A percentile compares a stretch with the other conserved stretches of the same genome.
phyloP scores from a whole-genome alignment of 1,140 invertebrate genomes.

The Brachystomella parvula region DNA sequence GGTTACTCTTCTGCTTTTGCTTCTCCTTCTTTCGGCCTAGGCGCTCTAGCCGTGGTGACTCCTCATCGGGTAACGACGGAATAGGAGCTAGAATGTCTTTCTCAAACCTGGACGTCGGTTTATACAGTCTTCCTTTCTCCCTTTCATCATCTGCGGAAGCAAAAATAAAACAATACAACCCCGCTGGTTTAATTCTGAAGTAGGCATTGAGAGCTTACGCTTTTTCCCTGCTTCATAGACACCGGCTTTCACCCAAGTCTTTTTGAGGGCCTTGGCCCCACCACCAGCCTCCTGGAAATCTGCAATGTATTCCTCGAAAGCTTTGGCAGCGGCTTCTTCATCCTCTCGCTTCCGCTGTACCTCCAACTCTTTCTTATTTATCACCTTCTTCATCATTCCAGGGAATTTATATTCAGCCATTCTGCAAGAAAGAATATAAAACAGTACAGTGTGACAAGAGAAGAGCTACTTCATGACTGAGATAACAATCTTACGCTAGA shows the following conservation, averaged over 20 bases:
- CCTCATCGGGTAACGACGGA: constrained; percentile 20
- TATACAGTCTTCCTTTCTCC: constrained; percentile 86
- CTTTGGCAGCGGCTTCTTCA: constrained; percentile 60
- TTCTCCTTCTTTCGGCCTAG: constrained; percentile 66
- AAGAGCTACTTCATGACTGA: too few species aligned
- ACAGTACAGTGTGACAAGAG: background rate
- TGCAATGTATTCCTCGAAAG: constrained; percentile 93
- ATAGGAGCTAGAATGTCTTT: constrained; percentile 40
- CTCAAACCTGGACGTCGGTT: constrained; percentile 73
- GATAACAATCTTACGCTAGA: too few species aligned
- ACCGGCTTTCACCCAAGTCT: constrained; percentile 94
- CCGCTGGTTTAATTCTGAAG: constrained; percentile 19
- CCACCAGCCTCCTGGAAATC: constrained; percentile 84
- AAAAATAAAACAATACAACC: constrained; percentile 33
- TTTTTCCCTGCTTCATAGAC: constrained; percentile 89
- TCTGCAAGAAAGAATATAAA: background rate
- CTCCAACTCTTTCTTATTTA: constrained; percentile 76
- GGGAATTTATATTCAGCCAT: constrained; percentile 17
- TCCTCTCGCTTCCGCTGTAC: constrained; percentile 81
- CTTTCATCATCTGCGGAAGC: constrained; percentile 65
- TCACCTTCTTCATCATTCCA: constrained; percentile 9
- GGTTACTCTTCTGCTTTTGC: constrained; percentile 91
- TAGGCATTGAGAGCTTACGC: constrained; percentile 51
- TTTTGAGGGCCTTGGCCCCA: constrained; percentile 57
- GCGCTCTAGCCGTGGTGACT: constrained; percentile 47